These are phyloP conservation scores for Tachyglossus aculeatus DNA, from an alignment of 2,797 vertebrate species.

Conservation along the genomic window DNA sequence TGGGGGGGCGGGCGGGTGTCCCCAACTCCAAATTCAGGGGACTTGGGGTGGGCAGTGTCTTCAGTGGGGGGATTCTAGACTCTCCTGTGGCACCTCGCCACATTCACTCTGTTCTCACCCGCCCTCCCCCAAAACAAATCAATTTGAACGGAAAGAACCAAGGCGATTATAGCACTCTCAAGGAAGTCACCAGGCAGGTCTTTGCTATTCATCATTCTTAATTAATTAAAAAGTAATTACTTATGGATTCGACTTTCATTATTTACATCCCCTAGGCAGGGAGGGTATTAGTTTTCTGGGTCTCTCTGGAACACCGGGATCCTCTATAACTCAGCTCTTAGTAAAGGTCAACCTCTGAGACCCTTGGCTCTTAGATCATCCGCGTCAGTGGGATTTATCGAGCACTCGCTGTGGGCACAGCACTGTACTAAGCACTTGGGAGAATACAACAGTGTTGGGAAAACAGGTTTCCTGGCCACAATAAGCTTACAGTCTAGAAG, in stretches of 20 bases:
- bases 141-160: conserved; percentile 34
- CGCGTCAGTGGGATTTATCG: no score
- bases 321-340: no score
- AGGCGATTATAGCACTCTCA: conserved; percentile 38
- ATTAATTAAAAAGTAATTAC: conserved; percentile 75
- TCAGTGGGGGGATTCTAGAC: not conserved
- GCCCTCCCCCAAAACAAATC: conserved; percentile 44
- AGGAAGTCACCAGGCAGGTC: conserved; percentile 17
- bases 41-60: not conserved
- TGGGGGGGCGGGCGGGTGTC: not conserved
- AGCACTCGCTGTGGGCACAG: no score
- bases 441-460: no score
- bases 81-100: not conserved
- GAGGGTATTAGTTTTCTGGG: conserved; percentile 16
- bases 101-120: not conserved
- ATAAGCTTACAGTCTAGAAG: no score
- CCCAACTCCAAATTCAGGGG: not conserved
- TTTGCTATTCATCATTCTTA: conserved; percentile 69
- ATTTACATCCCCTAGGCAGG: conserved; percentile 27
- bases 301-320: conserved; percentile 20
- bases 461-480: no score
- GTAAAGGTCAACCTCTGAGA: no score
- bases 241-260: conserved; percentile 64
- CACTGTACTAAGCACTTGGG: no score
- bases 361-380: no score